Evolutionary conservation across 2,113 vertebrate species (phyloP).

Genomic region (Burhinus oedicnemus): DNA sequence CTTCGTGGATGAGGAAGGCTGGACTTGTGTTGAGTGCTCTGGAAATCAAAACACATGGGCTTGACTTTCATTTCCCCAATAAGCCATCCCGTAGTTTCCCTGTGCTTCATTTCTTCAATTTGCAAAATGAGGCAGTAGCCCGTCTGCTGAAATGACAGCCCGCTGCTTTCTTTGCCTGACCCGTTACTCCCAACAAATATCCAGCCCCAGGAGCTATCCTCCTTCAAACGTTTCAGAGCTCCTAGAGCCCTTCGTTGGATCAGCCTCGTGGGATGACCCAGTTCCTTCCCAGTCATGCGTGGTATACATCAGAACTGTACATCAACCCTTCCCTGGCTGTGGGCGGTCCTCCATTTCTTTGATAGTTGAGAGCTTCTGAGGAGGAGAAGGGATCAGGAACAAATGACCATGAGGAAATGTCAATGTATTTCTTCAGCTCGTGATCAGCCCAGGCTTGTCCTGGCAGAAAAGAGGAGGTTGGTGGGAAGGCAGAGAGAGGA

Average conservation of each 20-base stretch:
- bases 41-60: not conserved
- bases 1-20: not conserved
- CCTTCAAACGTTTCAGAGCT: not conserved
- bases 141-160: not conserved
- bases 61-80: slow-evolving; percentile 11
- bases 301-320: not conserved
- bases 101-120: slow-evolving; percentile 12
- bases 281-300: not conserved
- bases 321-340: not conserved
- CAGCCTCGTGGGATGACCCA: not conserved
- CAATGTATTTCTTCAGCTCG: not conserved
- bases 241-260: not conserved
- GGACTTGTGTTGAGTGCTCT: not conserved
- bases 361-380: not conserved
- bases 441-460: not conserved
- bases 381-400: not conserved
- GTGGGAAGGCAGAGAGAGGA: not conserved
- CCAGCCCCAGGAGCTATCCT: not conserved
- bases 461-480: not conserved
- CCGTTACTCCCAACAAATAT: not conserved
- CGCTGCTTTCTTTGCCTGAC: not conserved
- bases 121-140: not conserved
- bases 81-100: not conserved
- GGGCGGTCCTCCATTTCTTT: not conserved
- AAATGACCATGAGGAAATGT: not conserved